Percentiles rank a stretch among this genome's conserved stretches.
Evolutionary conservation across 2,888 invertebrate genomes (phyloP).

Genomic region (Alviniconcha strummeri): DNA sequence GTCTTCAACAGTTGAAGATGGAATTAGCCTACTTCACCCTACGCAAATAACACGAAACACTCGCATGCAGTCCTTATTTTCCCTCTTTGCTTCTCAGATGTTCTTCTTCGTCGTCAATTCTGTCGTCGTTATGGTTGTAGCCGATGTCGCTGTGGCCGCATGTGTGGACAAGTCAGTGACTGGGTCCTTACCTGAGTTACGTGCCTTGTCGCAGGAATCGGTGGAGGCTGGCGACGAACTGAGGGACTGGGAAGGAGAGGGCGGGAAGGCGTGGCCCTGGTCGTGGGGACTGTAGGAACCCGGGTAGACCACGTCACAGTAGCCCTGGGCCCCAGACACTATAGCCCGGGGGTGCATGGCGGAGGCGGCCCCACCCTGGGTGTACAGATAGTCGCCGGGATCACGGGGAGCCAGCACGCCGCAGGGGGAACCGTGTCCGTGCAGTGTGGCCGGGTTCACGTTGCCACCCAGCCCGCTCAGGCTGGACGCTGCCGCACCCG

Average conservation of each 20-base stretch:
- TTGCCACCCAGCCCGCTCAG: neutral
- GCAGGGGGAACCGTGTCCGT: slow-evolving; percentile 16
- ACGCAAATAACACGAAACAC: too few relatives aligned
- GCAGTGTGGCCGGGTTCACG: slow-evolving; percentile 17
- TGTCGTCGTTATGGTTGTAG: too few relatives aligned
- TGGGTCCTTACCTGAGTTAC: slow-evolving; percentile 10
- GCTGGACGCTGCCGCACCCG: neutral
- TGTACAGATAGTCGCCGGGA: slow-evolving; percentile 18
- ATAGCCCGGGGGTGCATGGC: slow-evolving; percentile 18
- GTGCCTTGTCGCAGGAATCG: slow-evolving; percentile 26
- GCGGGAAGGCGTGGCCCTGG: slow-evolving; percentile 16
- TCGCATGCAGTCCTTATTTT: too few relatives aligned
- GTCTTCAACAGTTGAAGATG: too few relatives aligned
- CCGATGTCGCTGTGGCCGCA: too few relatives aligned
- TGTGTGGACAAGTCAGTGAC: too few relatives aligned
- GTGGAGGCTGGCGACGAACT: slow-evolving; percentile 28
- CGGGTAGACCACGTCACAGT: slow-evolving; percentile 30
- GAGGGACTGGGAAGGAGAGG: slow-evolving; percentile 30
- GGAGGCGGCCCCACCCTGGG: slow-evolving; percentile 29
- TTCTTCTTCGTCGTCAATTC: too few relatives aligned
- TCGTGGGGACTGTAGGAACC: slow-evolving; percentile 28
- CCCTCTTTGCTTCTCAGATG: too few relatives aligned
- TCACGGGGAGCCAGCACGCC: slow-evolving; percentile 20
- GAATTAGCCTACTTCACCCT: too few relatives aligned
- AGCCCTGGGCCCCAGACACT: slow-evolving; percentile 10